A percentile compares a stretch with the other conserved stretches of the same genome.
These are phyloP conservation scores for Polypedilum pembai DNA, from an alignment of 1,140 invertebrate species.

Conservation along the genomic window DNA sequence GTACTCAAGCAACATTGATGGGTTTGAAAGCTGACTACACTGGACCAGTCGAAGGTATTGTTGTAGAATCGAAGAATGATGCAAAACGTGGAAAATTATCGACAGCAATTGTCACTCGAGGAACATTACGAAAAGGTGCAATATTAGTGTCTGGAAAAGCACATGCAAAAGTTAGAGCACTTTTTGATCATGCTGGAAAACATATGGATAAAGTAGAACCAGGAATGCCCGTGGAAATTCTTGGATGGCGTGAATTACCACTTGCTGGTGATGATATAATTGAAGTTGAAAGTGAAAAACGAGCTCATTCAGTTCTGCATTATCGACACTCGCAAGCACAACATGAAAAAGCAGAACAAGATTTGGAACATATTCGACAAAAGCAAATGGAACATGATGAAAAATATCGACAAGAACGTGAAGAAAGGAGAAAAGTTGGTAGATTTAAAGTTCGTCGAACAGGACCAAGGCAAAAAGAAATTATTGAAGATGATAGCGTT, in stretches of 20 bases:
- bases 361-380: constrained; percentile 53
- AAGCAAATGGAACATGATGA: constrained; percentile 61
- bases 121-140: constrained; percentile 74
- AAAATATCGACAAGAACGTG: constrained; percentile 59
- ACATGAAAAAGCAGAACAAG: constrained; percentile 55
- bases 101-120: constrained; percentile 81
- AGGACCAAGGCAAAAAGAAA: constrained; percentile 50
- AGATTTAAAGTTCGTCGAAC: constrained; percentile 42
- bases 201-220: constrained; percentile 62
- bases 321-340: constrained; percentile 51
- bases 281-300: constrained; percentile 71
- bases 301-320: constrained; percentile 61
- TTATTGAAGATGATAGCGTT: constrained; percentile 40
- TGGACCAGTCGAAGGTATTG: constrained; percentile 79
- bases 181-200: constrained; percentile 73
- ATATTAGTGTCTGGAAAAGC: constrained; percentile 74
- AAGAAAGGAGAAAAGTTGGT: constrained; percentile 53
- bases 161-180: constrained; percentile 77
- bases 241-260: constrained; percentile 84
- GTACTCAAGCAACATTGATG: constrained; percentile 81
- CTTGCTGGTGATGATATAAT: constrained; percentile 77
- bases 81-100: constrained; percentile 69
- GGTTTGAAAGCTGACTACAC: constrained; percentile 71
- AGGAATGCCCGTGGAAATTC: constrained; percentile 73
- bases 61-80: constrained; percentile 81